Percentiles rank a stretch among this genome's conserved stretches.
phyloP scores from a whole-genome alignment of 2,888 invertebrate genomes.

The Cosmorhoe ocellata region DNA sequence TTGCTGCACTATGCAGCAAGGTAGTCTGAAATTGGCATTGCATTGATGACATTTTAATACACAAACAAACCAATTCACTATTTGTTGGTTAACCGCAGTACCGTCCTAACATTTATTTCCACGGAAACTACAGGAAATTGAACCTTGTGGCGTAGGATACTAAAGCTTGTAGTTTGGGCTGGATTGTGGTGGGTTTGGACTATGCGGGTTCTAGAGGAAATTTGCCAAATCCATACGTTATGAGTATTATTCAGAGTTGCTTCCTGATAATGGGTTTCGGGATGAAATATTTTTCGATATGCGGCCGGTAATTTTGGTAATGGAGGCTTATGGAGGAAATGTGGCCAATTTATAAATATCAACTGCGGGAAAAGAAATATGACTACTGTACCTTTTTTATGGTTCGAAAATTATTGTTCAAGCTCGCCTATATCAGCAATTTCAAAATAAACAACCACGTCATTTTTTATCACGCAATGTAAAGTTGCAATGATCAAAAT shows the following conservation, averaged over 20 bases:
- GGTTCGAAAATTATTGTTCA: no score
- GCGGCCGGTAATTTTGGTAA: constrained; percentile 37
- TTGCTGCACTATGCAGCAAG: no score
- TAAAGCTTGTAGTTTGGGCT: not conserved
- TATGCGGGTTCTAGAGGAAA: constrained; percentile 46
- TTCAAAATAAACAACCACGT: no score
- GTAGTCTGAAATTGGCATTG: not conserved
- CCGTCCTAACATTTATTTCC: constrained; percentile 16
- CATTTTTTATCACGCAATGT: no score
- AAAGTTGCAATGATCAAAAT: no score
- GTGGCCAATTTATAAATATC: constrained; percentile 13
- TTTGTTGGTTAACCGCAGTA: constrained; percentile 25
- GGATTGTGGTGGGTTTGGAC: constrained; percentile 13
- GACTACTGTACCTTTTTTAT: not conserved
- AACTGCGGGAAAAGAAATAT: constrained; percentile 1
- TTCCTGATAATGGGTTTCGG: constrained; percentile 33
- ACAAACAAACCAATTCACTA: constrained; percentile 25
- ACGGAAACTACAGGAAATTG: constrained; percentile 2
- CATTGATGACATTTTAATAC: constrained; percentile 10
- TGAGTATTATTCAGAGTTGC: constrained; percentile 48
- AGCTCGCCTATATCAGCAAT: no score
- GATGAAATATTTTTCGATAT: constrained; percentile 41
- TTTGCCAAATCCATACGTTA: constrained; percentile 50
- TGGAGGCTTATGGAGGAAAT: constrained; percentile 22
- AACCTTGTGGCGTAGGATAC: not conserved